Evolutionary conservation across 2,797 vertebrate species (phyloP).

Genomic region (Poecilia gillii): DNA sequence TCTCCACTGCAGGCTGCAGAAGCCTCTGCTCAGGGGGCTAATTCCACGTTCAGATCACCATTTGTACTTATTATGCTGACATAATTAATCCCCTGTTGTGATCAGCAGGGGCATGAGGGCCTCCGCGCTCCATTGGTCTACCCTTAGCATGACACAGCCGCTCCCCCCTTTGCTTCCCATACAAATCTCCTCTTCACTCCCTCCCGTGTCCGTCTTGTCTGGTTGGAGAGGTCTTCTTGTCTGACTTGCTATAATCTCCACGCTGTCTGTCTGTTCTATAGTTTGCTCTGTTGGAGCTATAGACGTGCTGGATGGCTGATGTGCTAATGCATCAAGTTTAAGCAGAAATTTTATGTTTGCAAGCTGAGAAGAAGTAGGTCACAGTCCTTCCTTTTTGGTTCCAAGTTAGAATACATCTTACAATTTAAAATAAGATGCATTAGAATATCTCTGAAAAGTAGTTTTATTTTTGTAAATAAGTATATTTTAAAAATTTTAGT

Average conservation of each 20-base stretch:
- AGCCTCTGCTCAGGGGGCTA: slow-evolving; percentile 83
- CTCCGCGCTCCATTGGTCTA: slow-evolving; percentile 83
- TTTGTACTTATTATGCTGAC: slow-evolving; percentile 89
- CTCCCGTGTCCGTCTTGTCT: slow-evolving; percentile 69
- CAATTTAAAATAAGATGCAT: not conserved
- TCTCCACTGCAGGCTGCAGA: slow-evolving; percentile 66
- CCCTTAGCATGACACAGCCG: slow-evolving; percentile 63
- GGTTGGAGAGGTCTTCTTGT: slow-evolving; percentile 59
- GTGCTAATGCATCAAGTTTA: slow-evolving; percentile 20
- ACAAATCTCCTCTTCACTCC: slow-evolving; percentile 64
- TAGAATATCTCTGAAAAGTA: not conserved
- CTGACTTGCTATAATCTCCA: slow-evolving; percentile 65
- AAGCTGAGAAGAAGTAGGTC: slow-evolving; percentile 29
- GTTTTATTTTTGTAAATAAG: not conserved
- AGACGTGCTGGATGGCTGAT: slow-evolving; percentile 16
- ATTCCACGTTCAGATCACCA: slow-evolving; percentile 86
- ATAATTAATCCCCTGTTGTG: slow-evolving; percentile 90
- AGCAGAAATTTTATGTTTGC: slow-evolving; percentile 42
- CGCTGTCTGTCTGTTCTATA: slow-evolving; percentile 61
- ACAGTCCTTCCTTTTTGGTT: slow-evolving; percentile 14
- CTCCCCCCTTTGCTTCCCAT: slow-evolving; percentile 55
- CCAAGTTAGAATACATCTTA: not conserved
- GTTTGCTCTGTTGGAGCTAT: slow-evolving; percentile 38
- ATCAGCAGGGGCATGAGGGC: slow-evolving; percentile 86
- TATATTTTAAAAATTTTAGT: not conserved